Evolutionary conservation across 1,140 invertebrate genomes (phyloP), one percentile per base, ranked within the genome.

Genomic region (Marisa cornuarietis): DNA sequence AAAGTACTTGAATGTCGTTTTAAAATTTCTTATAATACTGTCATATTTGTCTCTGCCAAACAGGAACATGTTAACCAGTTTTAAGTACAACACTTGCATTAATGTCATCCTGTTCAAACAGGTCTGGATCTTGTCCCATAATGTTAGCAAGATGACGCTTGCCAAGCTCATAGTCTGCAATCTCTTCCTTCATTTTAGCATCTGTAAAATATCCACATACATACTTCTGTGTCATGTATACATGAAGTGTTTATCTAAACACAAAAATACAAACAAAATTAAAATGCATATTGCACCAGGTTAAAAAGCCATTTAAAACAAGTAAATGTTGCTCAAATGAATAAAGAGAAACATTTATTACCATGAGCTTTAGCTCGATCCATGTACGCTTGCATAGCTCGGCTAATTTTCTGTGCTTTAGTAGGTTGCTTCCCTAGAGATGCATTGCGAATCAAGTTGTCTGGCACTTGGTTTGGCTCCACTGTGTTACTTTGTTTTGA

Each of bases 131-230:
- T 90, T 95, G 94, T 6, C 97, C 97, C 98, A 99, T 99, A 93
- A 99, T 99, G 90, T 99, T 99, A 10, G 98, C 98, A 76, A 99
- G 93, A 92, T 99, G 97, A 49, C 97, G 92, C 90, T 96, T 96
- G 18, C 98, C 98, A 87, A 97, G 94, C 87, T 97, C 94, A 91
- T 95, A 99, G 85, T 98, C 95, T 78, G 93, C 86, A 71, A 93
- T 92, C 91, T 99, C 94, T 82, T 94, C 93, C 85, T 95, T 93
- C 93, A 99, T 95, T 88, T 98, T 97, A 84, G 94, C 93, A 90
- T 97, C 94, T 94, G 81, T 52, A 90, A 75, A 79, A 58, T 76
- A 73, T n/a, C 62, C 18, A 18, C 18, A 78, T 72, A 18, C 11
- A n/a, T 68, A 6, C 26, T 1, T n/a, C 11, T 68, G 3, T 31